These are phyloP conservation scores for Phytoseiulus persimilis DNA, from an alignment of 2,888 invertebrate species.

Conservation along the genomic window DNA sequence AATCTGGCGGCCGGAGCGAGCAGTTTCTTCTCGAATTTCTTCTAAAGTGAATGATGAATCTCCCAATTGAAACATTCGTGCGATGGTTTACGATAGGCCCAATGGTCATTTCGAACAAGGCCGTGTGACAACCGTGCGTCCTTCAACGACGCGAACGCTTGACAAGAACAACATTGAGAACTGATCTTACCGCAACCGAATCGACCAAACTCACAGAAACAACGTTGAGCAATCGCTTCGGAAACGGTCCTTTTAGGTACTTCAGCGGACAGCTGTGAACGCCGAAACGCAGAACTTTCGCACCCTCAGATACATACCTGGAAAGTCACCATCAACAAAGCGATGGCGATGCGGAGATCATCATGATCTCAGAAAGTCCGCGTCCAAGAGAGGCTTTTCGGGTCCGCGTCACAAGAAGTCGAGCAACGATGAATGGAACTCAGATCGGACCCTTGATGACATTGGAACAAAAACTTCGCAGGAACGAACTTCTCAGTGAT, in stretches of 20 bases:
- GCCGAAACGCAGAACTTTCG: background rate
- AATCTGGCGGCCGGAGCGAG: conserved; percentile 46
- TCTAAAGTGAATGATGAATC: conserved; percentile 44
- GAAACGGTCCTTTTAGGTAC: background rate
- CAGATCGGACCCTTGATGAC: background rate
- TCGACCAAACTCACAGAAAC: background rate
- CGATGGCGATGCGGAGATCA: background rate
- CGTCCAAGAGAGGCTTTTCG: too few species aligned
- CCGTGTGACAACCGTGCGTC: background rate
- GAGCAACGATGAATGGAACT: background rate
- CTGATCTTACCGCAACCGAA: background rate
- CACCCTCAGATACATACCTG: background rate
- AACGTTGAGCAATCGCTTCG: background rate
- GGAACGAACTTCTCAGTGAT: background rate
- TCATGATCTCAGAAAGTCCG: too few species aligned
- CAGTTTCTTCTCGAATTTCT: conserved; percentile 48
- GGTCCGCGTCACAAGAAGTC: background rate
- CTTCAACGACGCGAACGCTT: background rate
- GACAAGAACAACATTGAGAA: conserved; percentile 22
- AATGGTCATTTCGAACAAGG: background rate
- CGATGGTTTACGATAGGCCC: background rate
- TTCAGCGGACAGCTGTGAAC: background rate
- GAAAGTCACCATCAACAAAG: background rate
- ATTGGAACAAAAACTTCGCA: background rate
- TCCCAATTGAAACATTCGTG: conserved; percentile 15